Evolutionary conservation across 2,888 invertebrate genomes (phyloP).

Genomic region (Scaptomyza parva): DNA sequence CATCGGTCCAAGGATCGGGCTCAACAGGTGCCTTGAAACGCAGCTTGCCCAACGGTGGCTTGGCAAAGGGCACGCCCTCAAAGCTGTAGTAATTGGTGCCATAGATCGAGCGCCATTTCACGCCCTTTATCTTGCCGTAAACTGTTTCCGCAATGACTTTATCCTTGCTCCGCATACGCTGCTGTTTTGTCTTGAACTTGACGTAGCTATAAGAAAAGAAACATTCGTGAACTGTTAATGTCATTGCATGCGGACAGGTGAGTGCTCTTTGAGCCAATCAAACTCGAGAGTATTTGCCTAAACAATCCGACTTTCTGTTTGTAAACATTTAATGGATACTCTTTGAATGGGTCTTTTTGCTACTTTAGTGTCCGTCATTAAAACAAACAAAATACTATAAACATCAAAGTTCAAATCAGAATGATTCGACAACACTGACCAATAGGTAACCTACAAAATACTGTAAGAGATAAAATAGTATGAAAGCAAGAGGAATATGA

Average conservation of each 20-base stretch:
- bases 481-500: too few relatives aligned
- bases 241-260: constrained; percentile 27
- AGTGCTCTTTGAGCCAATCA: constrained; percentile 38
- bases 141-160: constrained; percentile 81
- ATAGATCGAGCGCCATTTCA: constrained; percentile 83
- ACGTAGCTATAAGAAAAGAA: constrained; percentile 74
- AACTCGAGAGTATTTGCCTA: constrained; percentile 28
- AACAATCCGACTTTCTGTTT: constrained; percentile 22
- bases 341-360: constrained; percentile 8
- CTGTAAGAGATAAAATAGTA: too few relatives aligned
- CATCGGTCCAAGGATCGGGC: constrained; percentile 84
- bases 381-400: constrained; percentile 18
- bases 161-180: constrained; percentile 81
- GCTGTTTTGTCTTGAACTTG: constrained; percentile 83
- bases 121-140: constrained; percentile 83
- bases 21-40: constrained; percentile 85
- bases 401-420: background rate
- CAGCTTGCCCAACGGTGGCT: constrained; percentile 82
- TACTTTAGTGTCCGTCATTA: background rate
- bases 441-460: constrained; percentile 2
- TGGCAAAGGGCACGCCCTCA: constrained; percentile 84
- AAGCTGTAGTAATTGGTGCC: constrained; percentile 82
- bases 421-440: background rate
- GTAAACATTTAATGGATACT: constrained; percentile 32
- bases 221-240: constrained; percentile 13